Evolutionary conservation across 30 jellyfish, hydroid and myxozoan species (phyloP), one percentile per base, ranked within the genome.

Genomic region (Cassiopea xamachana): DNA sequence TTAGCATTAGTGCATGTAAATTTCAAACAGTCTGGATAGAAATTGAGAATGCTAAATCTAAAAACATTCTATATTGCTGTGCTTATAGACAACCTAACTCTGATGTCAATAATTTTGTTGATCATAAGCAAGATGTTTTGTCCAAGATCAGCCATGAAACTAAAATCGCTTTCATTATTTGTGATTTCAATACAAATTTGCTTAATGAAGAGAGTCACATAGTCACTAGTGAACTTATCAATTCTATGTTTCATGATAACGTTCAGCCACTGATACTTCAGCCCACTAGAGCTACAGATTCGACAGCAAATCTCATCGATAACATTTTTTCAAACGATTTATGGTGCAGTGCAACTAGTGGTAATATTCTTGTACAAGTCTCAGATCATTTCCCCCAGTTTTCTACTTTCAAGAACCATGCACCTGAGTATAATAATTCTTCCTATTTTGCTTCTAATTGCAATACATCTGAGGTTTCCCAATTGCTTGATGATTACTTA

Each of bases 381-480:
- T 55, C 44, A 61, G 91, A 64, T 46, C 91, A 83, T 46, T 47
- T 83, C 16, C 85, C 91, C 39, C 86, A 83, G 78, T 64, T 83
- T 83, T 45, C 86, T 67, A 83, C 69, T 60, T 13, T 83, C 16
- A 2, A 67, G 71, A 47, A 86, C 67, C 5, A 2, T 86, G 88
- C 93, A 69, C 88, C 88, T 55, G 81, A 49, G 27, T 73, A 51
- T 48, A 46, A 73, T 7, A 73, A 69, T 51, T 55, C 81, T 3
- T 86, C 93, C 9, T 50, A 73, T 48, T 73, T 19, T 74, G 88
- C 78, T 27, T 86, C 73, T 84, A 77, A 69, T 60, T 86, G 74
- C 17, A 86, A 62, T 10, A 86, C 73, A 55, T 60, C 51, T 86
- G 74, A 86, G 73, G 82, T 48, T 48, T 7, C 72, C 73, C 73